Evolutionary conservation across 1,140 invertebrate species (phyloP), one percentile per base, ranked within the genome.

Genomic region (Drosophila leontia): DNA sequence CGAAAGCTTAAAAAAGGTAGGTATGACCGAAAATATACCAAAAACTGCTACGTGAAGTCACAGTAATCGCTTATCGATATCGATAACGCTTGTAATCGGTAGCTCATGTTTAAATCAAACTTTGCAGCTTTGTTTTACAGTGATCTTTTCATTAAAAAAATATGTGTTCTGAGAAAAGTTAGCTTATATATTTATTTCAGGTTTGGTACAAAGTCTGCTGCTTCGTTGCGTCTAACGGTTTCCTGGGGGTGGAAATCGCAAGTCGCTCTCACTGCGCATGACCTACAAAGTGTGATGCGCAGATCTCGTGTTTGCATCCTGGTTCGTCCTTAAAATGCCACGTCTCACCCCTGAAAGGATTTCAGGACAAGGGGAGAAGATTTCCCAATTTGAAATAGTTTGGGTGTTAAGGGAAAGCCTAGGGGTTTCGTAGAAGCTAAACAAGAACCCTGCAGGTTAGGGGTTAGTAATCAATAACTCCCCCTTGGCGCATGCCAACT

Each of bases 261-360:
- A 19, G n/a, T 8, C 32, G 41, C 57, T 45, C 57, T 61, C 44
- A 90, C 29, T 74, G 85, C 85, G 85, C 85, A 88, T 90, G 85
- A 76, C 81, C 78, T 69, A 55, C 78, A 90, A 88, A 90, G 85
- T 58, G 81, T 90, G 42, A 90, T 90, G 85, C 85, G 85, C 85
- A 90, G 85, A 90, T 90, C 81, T 90, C 81, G 61, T 72, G 58
- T 69, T 60, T 63, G 64, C 60, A 56, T 74, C 68, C 71, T 78
- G 56, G 57, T 37, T 29, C 34, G 35, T 23, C 51, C 55, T 29
- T 9, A n/a, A 58, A 42, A 35, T 11, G 9, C n/a, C n/a, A 29
- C 7, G 13, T 13, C 53, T 17, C 23, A 39, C 11, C 9, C 23
- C 34, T 41, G 26, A 12, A 11, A 7, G 1, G 12, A n/a, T 29